A percentile compares a stretch with the other conserved stretches of the same genome.
phyloP scores from a whole-genome alignment of 2,888 invertebrate species.

The Cerastis leucographa region DNA sequence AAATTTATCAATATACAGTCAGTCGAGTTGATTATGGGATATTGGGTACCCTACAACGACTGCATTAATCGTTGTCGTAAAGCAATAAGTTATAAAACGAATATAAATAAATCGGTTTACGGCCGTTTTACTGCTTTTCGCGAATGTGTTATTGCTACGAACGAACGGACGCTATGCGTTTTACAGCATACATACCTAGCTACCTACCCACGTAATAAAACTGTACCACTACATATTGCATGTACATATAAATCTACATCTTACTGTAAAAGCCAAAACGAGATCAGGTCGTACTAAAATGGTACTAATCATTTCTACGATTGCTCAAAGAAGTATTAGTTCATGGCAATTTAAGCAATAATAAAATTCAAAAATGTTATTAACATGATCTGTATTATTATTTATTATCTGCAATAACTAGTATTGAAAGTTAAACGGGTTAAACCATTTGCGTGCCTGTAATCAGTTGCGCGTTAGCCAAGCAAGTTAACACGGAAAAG shows the following conservation, averaged over 20 bases:
- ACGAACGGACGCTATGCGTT: constrained; percentile 73
- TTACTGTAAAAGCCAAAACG: constrained; percentile 1
- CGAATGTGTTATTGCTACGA: constrained; percentile 82
- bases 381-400: no score
- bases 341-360: neutral
- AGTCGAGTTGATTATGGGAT: constrained; percentile 68
- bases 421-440: no score
- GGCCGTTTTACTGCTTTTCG: constrained; percentile 82
- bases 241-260: constrained; percentile 8
- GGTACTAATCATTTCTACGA: neutral
- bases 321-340: neutral
- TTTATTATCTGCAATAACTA: neutral
- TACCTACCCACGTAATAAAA: constrained; percentile 37
- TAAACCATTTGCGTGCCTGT: neutral
- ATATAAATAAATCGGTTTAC: constrained; percentile 85
- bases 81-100: constrained; percentile 85
- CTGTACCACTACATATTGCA: constrained; percentile 36
- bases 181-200: constrained; percentile 50
- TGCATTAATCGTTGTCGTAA: constrained; percentile 83
- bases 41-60: constrained; percentile 74
- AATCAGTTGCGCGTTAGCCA: neutral
- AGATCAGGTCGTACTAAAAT: constrained; percentile 1
- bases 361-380: neutral
- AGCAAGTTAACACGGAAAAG: neutral
- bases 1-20: constrained; percentile 72